Evolutionary conservation across 2,113 vertebrate genomes (phyloP).

Genomic region (Ochotona curzoniae): DNA sequence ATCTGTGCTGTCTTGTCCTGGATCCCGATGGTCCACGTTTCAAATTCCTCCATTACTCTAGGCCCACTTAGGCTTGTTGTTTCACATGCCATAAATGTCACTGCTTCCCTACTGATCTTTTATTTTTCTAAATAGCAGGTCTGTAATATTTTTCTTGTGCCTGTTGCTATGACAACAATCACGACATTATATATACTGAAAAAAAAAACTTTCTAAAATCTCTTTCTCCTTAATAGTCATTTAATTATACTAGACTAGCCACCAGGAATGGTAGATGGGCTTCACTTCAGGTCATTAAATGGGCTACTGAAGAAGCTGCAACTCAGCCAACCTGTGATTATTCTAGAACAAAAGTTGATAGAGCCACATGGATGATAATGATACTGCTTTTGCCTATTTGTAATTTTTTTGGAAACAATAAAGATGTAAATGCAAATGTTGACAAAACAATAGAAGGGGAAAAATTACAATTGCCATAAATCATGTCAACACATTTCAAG

Average conservation of each 20-base stretch:
- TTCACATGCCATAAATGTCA: background rate
- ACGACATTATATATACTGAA: background rate
- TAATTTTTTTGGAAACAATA: slow-evolving; percentile 17
- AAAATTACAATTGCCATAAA: background rate
- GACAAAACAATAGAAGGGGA: background rate
- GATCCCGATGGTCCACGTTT: background rate
- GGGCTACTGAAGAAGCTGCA: background rate
- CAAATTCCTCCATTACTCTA: background rate
- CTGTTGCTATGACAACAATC: slow-evolving; percentile 43
- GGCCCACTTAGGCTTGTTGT: background rate
- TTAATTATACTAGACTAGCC: background rate
- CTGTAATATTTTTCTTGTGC: background rate
- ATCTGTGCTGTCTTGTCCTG: background rate
- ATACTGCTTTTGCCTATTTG: background rate
- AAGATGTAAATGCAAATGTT: slow-evolving; percentile 27
- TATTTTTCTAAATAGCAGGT: slow-evolving; percentile 10
- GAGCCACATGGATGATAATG: background rate
- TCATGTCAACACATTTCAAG: background rate
- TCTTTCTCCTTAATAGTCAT: slow-evolving; percentile 38
- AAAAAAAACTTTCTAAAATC: background rate
- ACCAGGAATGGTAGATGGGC: background rate
- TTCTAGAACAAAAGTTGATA: background rate
- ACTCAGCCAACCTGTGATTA: background rate
- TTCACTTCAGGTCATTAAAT: background rate
- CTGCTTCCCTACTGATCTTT: background rate